phyloP scores from a whole-genome alignment of 1,140 invertebrate species.

The Dendrolimus kikuchii region DNA sequence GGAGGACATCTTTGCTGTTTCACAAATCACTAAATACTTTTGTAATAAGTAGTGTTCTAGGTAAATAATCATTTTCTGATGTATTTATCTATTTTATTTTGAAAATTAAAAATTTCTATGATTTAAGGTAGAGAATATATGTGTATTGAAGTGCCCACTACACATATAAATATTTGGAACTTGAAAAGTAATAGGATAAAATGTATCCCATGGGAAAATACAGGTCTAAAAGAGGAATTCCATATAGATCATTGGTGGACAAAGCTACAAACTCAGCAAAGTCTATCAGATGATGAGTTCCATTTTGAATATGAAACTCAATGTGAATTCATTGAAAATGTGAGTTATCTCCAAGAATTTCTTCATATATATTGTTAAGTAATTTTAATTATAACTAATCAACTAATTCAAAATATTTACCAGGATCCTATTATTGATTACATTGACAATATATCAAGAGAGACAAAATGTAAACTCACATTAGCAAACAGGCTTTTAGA shows the following conservation, averaged over 20 bases:
- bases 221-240: conserved; percentile 9
- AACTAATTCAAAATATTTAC: conserved; percentile 22
- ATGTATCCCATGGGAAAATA: conserved; percentile 51
- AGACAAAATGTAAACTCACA: conserved; percentile 27
- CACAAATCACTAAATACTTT: conserved; percentile 67
- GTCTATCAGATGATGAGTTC: conserved; percentile 40
- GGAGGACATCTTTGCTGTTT: conserved; percentile 86
- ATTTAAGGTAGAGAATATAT: conserved; percentile 61
- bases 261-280: conserved; percentile 48
- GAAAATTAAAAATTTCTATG: conserved; percentile 1
- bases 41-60: conserved; percentile 75
- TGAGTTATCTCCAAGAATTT: conserved; percentile 21
- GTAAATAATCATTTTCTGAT: conserved; percentile 26
- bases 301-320: conserved; percentile 17
- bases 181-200: conserved; percentile 60
- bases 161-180: conserved; percentile 79
- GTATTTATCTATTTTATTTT: conserved; percentile 4
- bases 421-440: conserved; percentile 54
- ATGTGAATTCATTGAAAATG: conserved; percentile 14
- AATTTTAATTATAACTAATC: background rate
- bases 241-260: conserved; percentile 33
- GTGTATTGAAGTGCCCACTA: conserved; percentile 81
- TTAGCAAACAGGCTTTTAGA: conserved; percentile 61
- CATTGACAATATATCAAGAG: conserved; percentile 35
- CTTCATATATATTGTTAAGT: conserved; percentile 3